Evolutionary conservation across 2,797 vertebrate genomes (phyloP).

Genomic region (Neosilurus mollespiculum): DNA sequence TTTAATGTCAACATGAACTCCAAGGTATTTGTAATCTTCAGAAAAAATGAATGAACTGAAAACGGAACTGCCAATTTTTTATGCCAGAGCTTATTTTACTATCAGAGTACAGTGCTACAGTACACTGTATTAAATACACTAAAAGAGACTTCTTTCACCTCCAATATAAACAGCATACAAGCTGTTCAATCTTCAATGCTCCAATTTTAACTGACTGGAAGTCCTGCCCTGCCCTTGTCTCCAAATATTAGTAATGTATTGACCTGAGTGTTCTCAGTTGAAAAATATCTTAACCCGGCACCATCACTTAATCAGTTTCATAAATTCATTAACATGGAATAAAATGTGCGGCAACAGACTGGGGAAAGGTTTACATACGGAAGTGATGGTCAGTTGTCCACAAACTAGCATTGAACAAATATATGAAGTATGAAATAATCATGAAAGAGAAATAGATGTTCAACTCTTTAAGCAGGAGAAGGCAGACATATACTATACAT

Average conservation of each 20-base stretch:
- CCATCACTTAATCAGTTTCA: no score
- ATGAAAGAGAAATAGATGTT: background rate
- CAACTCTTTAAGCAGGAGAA: no score
- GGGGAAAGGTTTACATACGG: background rate
- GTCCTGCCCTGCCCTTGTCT: background rate
- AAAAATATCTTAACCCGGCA: background rate
- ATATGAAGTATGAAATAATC: background rate
- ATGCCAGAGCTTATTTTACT: no score
- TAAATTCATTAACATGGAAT: background rate
- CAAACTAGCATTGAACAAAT: background rate
- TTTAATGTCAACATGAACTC: no score
- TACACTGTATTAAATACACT: no score
- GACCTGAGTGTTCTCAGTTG: background rate
- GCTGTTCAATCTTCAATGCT: background rate
- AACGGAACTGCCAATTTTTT: no score
- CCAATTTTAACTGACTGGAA: background rate
- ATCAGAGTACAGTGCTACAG: no score
- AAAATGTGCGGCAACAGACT: background rate
- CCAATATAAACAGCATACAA: no score
- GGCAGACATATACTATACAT: no score
- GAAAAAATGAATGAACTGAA: no score
- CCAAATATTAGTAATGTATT: background rate
- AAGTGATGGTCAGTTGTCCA: background rate
- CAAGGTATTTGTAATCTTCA: no score
- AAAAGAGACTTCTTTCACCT: no score